Conservation (phyloP, 2,888 invertebrate species). For the Erynnis tages region DNA sequence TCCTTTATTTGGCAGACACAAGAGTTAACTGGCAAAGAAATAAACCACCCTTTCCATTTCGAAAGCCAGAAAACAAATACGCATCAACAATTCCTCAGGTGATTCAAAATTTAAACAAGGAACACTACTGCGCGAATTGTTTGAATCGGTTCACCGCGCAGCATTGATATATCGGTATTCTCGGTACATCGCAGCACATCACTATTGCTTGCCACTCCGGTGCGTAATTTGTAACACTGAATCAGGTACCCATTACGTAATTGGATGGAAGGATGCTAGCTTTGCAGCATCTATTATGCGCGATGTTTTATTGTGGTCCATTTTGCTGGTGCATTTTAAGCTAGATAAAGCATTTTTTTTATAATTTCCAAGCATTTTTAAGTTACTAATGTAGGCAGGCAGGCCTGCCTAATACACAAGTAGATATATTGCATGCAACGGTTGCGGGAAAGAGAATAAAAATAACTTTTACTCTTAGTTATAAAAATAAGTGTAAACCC, state of each 20-base stretch:
- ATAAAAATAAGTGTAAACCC: too few relatives aligned
- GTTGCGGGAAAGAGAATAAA: too few relatives aligned
- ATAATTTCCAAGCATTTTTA: too few relatives aligned
- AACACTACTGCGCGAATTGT: constrained; percentile 32
- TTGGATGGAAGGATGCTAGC: not conserved
- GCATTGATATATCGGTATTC: constrained; percentile 29
- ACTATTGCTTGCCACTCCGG: constrained; percentile 19
- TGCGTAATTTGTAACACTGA: constrained; percentile 13
- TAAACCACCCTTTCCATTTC: not conserved
- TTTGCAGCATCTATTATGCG: too few relatives aligned
- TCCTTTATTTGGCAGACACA: too few relatives aligned
- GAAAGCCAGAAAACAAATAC: constrained; percentile 4
- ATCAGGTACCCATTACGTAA: constrained; percentile 10
- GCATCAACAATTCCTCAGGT: constrained; percentile 39
- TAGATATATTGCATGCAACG: too few relatives aligned
- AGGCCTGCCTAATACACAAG: too few relatives aligned
- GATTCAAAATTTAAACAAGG: constrained; percentile 34
- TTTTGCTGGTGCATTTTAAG: too few relatives aligned
- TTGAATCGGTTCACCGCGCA: constrained; percentile 37
- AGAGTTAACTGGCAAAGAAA: not conserved
- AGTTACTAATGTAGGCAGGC: too few relatives aligned
- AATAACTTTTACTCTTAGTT: too few relatives aligned
- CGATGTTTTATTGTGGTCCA: too few relatives aligned
- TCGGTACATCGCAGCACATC: not conserved
- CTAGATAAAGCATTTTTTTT: too few relatives aligned